Evolutionary conservation across 2,113 vertebrate species (phyloP), one percentile per base, ranked within the genome.

Genomic region (Tetrax tetrax): DNA sequence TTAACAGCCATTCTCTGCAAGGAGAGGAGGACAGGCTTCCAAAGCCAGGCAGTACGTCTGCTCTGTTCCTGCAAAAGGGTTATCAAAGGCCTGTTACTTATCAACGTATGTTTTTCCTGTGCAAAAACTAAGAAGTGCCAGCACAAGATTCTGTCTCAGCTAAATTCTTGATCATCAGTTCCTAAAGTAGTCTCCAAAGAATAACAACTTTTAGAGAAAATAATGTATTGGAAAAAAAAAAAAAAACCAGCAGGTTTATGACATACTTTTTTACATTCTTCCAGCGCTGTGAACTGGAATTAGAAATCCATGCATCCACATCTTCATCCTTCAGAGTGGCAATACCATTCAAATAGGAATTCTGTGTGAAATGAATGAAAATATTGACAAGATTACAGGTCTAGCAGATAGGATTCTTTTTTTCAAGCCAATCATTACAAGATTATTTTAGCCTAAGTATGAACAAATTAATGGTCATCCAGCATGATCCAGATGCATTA

Each of bases 291-390:
- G 19, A 20, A 71, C 21, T 31, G 3, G 27, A 88, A 80, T 75
- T 53, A 82, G 91, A 96, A 91, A 96, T 65, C 97, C 97, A 97
- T 19, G 64, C 27, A 37, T 93, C 74, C 56, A 90, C 54, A 50
- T 92, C 47, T 45, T 74, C 57, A 61, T 89, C 68, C 5, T 89
- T 28, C 29, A 96, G 57, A 83, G 65, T 97, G 50, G 95, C 91
- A 93, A 95, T 91, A 53, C 89, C 21, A 3, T 76, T 80, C 86
- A 89, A 43, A 87, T 14, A 66, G 1, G 43, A 54, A 72, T 87
- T 87, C 97, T 97, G 72, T 60, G 48, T 31, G 66, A 92, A 93
- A 95, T 9, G 15, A 27, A 48, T 31, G 12, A 74, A 82, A 74
- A 74, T n/a, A 56, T 11, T 25, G 33, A 79, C 41, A 63, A 93